These are phyloP conservation scores for Trypoxylon attenuatum DNA, from an alignment of 2,888 invertebrate genomes.

Conservation along the genomic window DNA sequence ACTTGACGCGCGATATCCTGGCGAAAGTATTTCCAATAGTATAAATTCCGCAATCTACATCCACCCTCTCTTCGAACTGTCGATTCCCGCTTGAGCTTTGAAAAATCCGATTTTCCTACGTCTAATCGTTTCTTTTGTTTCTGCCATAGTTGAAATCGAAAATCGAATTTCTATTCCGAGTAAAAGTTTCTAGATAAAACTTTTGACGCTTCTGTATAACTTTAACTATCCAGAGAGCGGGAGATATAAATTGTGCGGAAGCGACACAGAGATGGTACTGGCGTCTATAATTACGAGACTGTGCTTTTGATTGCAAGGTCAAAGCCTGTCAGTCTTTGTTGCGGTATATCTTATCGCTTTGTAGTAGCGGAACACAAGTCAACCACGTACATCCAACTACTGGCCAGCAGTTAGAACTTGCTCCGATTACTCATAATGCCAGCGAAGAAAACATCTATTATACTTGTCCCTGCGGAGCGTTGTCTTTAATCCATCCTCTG, in stretches of 20 bases:
- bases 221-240: no score
- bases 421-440: no score
- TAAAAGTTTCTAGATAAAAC: conserved; percentile 4
- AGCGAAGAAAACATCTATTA: not conserved
- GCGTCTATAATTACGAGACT: no score
- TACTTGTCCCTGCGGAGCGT: not conserved
- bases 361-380: not conserved
- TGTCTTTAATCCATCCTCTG: not conserved
- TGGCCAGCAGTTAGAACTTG: no score
- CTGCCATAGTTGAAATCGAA: conserved; percentile 1
- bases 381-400: not conserved
- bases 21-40: no score
- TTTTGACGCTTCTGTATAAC: no score
- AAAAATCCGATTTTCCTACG: not conserved
- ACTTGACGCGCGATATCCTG: no score
- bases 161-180: conserved; percentile 13
- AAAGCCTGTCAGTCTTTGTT: no score
- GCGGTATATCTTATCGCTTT: not conserved
- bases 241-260: no score
- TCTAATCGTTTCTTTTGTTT: not conserved
- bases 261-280: no score
- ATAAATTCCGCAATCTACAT: no score
- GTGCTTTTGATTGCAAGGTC: no score
- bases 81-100: not conserved
- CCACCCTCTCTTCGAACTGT: not conserved